Base-by-base conservation (phyloP, 1,140 invertebrate genomes). In the Cyclina sinensis region DNA sequence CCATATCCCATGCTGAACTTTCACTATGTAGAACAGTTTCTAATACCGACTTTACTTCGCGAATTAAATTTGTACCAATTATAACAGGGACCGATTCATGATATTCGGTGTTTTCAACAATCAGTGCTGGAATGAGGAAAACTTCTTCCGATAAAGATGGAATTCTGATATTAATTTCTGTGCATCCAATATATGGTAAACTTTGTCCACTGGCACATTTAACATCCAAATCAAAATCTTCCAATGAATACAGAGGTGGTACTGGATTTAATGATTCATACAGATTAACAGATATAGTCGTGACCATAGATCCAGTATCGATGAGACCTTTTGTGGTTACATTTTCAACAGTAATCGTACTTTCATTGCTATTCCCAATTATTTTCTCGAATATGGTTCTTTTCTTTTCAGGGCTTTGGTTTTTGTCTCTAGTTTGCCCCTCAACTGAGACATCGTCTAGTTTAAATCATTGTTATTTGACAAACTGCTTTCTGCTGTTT, bases 171-270 rank as follows among this genome's bases (percentile, higher is more conserved):
- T 21, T 35, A 30, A 54, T 11, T 18, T 5, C 76, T 57, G n/a
- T 35, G 32, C 57, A 79, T 35, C 76, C 46, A 0, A 54, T 1
- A 32, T 79, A 54, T 32, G 76, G 76, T 18, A 79, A 30, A 14
- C 24, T 54, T 32, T 16, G 9, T 48, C 30, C 46, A 57, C 30
- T 57, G 24, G 76, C 76, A 30, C 46, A 57, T 24, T 14, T 79
- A 57, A 79, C 76, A 14, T 79, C 76, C 32, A 79, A 18, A 27
- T n/a, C 24, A 79, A 54, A 79, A 27, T 79, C 76, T 7, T 51
- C 43, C 30, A 79, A 35, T 7, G 43, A 30, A 32, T 54, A 7
- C 0, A 79, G 16, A 30, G 11, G 3, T 0, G 30, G 48, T 30
- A 11, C 57, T 27, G 27, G 21, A 3, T 51, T 1, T 0, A 79